Evolutionary conservation across 2,888 invertebrate species (phyloP), one percentile per base, ranked within the genome.

Genomic region (Molanna angustata): DNA sequence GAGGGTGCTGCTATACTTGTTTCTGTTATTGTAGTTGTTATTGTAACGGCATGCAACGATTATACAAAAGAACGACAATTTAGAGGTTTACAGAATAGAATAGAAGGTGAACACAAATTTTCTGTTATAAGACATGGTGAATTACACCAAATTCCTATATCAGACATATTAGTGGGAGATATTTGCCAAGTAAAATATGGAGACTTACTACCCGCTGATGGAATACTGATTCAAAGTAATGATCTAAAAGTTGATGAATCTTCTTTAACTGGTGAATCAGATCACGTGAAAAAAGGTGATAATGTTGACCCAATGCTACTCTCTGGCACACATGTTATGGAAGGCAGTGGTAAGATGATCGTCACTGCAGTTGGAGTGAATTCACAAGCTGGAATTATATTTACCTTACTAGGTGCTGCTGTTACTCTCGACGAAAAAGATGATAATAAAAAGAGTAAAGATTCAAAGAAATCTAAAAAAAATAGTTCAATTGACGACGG

Each of bases 301-400:
- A 65, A 67, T 35, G 65, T 62, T 18, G 83, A 84, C 66, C 80
- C 83, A 1, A 78, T 84, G 70, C 66, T 64, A 4, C 52, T 65
- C 2, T 64, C 66, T 69, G 83, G 83, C 52, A 85, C 84, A 14
- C 82, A 85, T 64, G 81, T 84, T 9, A 84, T 85, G 83, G 84
- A 85, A 65, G 84, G 84, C 22, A 81, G 80, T 63, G 84, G 83
- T 2, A 80, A 79, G 66, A 80, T 83, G 76, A 61, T 84, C 56
- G 80, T 84, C 39, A 78, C 81, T 4, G 84, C 83, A 7, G 84
- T 85, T 4, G 84, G 84, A 13, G 69, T 82, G 57, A 81, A 84
- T 67, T 83, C 83, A n/a, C 83, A 84, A 64, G 80, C 83, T 31
- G 84, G 84, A 48, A 83, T 83, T 61, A 85, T 84, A 60, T 83